Base-by-base conservation (phyloP, 2,888 invertebrate species). In the Epinotia demarniana region DNA sequence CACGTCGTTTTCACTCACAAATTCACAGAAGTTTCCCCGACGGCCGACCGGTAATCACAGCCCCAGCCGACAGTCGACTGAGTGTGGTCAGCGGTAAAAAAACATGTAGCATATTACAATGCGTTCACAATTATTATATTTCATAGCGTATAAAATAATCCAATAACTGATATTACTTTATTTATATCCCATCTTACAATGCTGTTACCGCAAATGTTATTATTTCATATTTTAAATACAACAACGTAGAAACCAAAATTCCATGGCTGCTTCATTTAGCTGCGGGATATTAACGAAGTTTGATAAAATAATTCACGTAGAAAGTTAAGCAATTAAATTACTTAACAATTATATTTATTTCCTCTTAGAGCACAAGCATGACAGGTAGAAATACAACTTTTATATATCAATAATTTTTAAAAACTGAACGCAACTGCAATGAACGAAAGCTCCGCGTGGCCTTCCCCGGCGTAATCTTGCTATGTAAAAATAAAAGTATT, bases 1-100 rank as follows among this genome's bases (percentile, higher is more conserved):
- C 16, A 23, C 58, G 58, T 60, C 69, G 60, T 69, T 69, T 27
- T 46, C 69, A 46, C 69, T 46, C 69, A 11, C 43, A 46, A 69
- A 11, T 12, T 23, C 68, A 16, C 19, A 5, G 6, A 43, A 58
- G 9, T 13, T 60, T 69, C 60, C 69, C 69, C 46, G 58, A n/a
- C 69, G 46, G 46, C 69, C 46, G 58, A n/a, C 69, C 58, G 46
- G 23, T 58, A 11, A 6, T 27, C 18, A n/a, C 58, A 58, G 23
- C 16, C 69, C 69, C 69, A 27, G 60, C 16, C 46, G 58, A 57
- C 46, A 23, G 58, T 23, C 19, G 46, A 43, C n/a, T 27, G 6
- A 16, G 46, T 60, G 58, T 69, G 46, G 69, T 46, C 69, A 69
- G 46, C 39, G 19, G 13, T 8, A 57, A 18, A 19, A 27, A 33